Base-by-base conservation (phyloP, 2,888 invertebrate genomes). In the Caenorhabditis imperialis region DNA sequence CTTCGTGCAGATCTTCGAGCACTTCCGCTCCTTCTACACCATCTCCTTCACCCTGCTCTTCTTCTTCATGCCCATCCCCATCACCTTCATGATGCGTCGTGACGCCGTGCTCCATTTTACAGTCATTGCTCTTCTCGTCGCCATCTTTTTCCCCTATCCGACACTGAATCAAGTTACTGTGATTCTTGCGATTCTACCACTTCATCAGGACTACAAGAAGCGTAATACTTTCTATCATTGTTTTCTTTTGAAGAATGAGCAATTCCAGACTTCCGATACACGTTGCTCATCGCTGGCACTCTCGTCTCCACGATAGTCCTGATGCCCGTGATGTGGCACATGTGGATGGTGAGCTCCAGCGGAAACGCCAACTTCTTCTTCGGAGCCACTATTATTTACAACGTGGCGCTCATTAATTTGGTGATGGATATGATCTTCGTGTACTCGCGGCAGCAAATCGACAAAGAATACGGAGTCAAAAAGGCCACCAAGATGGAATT, bases 361-460 rank as follows among this genome's bases (percentile, higher is more conserved):
- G 99, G 98, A 6, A 99, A 99, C 91, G 97, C 99, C 0, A 99
- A 99, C 90, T 99, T 99, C 90, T 99, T 96, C 90, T 99, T 99
- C 90, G 98, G 96, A 35, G 94, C 96, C 1, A 96, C 97, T 0
- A 91, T 99, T 22, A 94, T 94, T 0, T 96, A 95, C 90, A 94
- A 94, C 20, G 93, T 94, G 50, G 95, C 95, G 62, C 94, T 94
- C 37, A 77, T 79, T 30, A 71, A 77, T 50, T 23, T 79, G 3
- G 50, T 77, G 30, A 73, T 76, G 63, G 79, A 79, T 40, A 61
- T 79, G 35, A 54, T 79, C 1, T 77, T 77, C 53, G 79, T 75
- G 2, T 79, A 77, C 23, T 47, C 69, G 40, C 72, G 77, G 35
- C 60, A 51, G 18, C 74, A 77, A 54, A 62, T 75, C 30, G 63